These are phyloP conservation scores for Oryzaephilus surinamensis DNA, from an alignment of 1,140 invertebrate species.

Conservation along the genomic window DNA sequence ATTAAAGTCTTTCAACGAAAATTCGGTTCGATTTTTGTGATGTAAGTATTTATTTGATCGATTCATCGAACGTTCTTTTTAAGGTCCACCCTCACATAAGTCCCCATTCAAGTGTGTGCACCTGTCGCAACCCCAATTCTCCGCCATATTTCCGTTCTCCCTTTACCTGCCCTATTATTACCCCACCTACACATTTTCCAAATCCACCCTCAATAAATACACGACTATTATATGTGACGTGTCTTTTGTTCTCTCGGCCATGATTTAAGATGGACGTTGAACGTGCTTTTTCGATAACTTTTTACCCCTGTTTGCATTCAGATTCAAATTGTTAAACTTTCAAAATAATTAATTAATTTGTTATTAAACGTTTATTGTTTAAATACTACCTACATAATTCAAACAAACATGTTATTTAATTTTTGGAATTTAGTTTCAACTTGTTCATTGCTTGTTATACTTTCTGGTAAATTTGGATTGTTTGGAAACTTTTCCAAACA, in stretches of 20 bases:
- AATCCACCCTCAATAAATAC: neutral
- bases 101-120: neutral
- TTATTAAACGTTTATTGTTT: constrained; percentile 14
- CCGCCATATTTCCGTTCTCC: neutral
- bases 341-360: constrained; percentile 12
- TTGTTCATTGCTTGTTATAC: too few relatives aligned
- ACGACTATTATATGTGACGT: constrained; percentile 9
- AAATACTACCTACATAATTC: constrained; percentile 20
- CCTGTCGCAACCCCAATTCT: neutral
- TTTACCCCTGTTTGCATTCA: constrained; percentile 17
- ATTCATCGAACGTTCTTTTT: too few relatives aligned
- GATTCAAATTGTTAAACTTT: constrained; percentile 22
- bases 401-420: neutral
- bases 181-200: neutral
- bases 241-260: constrained; percentile 17
- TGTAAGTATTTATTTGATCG: too few relatives aligned
- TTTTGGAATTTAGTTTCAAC: constrained; percentile 1
- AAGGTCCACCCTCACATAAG: too few relatives aligned
- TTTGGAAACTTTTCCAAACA: too few relatives aligned
- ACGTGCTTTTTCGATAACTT: constrained; percentile 27
- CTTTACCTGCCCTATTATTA: neutral
- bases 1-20: too few relatives aligned
- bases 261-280: constrained; percentile 18
- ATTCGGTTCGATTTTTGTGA: too few relatives aligned
- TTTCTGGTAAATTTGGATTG: too few relatives aligned